Base-by-base conservation (phyloP, 1,140 invertebrate genomes). In the Eupeodes corollae region DNA sequence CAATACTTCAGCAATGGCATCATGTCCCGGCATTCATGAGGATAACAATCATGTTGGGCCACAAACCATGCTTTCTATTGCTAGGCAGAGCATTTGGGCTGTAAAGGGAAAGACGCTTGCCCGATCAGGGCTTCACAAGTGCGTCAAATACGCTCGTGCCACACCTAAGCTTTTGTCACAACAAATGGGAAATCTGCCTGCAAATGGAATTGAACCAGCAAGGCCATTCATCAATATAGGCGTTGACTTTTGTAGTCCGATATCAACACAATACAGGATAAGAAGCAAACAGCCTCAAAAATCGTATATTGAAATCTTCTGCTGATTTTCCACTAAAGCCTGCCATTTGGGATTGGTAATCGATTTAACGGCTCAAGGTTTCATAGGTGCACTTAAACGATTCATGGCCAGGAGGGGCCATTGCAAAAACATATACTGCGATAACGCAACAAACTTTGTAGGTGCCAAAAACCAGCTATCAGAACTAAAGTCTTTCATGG, bases 201-300 rank as follows among this genome's bases (percentile, higher is more conserved):
- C 10, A 18, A 11, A 2, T 6, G 6, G 42, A 33, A 21, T 44
- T 6, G 3, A 12, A 30, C 21, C 21, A 15, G 31, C 10, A 14
- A 6, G 21, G 2, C 18, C 42, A 2, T 41, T 41, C 16, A 15
- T 49, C 33, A 47, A 50, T 9, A 34, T 42, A 6, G 55, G 60
- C 8, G 47, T 67, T 0, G 67, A 70, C 48, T 70, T 65, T 35
- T 59, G 57, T 12, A 67, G 67, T 40, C 67, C 61, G 37, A 18
- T 64, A 6, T 39, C 47, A 51, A 51, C 54, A 16, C 43, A 47
- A 35, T 32, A 13, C 15, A 42, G 44, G 5, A 9, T 30, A 10
- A 31, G 49, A 34, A 35, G 46, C 35, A 44, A 34, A 6, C 55
- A 35, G 42, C 32, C 47, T 8, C 44, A 56, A 51, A 13, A 42